Percentiles rank a stretch among this genome's conserved stretches.
These are phyloP conservation scores for Bubo scandiacus DNA, from an alignment of 2,113 vertebrate species.

Conservation along the genomic window DNA sequence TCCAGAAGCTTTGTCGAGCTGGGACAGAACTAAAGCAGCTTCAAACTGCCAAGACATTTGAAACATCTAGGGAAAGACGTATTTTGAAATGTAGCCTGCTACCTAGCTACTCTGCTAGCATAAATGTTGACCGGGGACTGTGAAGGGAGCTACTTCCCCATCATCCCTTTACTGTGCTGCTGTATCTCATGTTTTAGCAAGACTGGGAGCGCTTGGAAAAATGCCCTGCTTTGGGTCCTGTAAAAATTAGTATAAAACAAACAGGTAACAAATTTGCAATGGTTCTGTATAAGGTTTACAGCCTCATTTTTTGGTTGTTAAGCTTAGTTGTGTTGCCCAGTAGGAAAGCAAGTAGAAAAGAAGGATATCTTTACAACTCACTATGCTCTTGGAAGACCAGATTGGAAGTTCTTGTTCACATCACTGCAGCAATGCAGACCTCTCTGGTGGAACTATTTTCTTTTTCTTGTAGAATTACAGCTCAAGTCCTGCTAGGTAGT, in stretches of 20 bases:
- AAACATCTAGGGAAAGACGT: conserved; percentile 50
- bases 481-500: conserved; percentile 54
- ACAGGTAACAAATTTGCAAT: not conserved
- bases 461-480: conserved; percentile 56
- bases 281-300: conserved; percentile 25
- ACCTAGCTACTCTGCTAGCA: conserved; percentile 36
- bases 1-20: conserved; percentile 65
- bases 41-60: conserved; percentile 54
- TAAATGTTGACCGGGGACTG: conserved; percentile 47
- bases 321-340: conserved; percentile 35
- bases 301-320: not conserved
- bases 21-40: conserved; percentile 49
- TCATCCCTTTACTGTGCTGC: not conserved
- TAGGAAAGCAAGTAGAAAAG: conserved; percentile 42
- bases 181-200: not conserved
- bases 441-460: not conserved
- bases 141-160: not conserved
- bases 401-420: conserved; percentile 44
- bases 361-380: conserved; percentile 37
- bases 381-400: conserved; percentile 22
- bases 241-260: not conserved
- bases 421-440: conserved; percentile 44
- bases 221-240: not conserved
- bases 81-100: conserved; percentile 46
- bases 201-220: not conserved